Base-by-base conservation (phyloP, 2,888 invertebrate genomes). In the Osmoderma eremita region DNA sequence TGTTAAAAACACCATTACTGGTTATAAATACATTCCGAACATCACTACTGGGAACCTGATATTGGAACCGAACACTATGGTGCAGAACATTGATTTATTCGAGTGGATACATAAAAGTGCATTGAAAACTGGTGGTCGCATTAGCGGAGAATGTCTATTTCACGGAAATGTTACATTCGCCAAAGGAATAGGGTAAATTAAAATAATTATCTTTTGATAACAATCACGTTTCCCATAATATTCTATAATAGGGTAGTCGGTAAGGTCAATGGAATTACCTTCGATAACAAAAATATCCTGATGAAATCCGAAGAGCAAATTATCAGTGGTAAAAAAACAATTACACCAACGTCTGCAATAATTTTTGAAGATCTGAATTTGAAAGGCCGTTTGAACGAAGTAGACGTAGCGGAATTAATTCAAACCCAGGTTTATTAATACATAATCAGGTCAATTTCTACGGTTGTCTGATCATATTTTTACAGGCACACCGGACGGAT, bases 61-160 rank as follows among this genome's bases (percentile, higher is more conserved):
- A 54, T 75, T 80, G 8, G 72, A 78, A 8, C 67, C 76, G 18
- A 71, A 77, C 54, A 70, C 75, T 36, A 72, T 69, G 24, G 75
- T 87, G 15, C 84, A 85, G 72, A 78, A 83, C 50, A 82, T 86
- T 0, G 78, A 84, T 50, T 75, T 88, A 8, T 65, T 76, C 1
- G 73, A 83, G 53, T 88, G 86, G 84, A 78, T 84, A 1, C 76
- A 79, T 20, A 78, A 84, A 38, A 76, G 84, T 0, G 79, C 86
- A 2, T 77, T 82, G 12, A 81, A 79, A 69, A 71, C 75, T 5
- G 79, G 78, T 3, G 79, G 78, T 63, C 79, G 80, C 65, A 80
- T 88, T n/a, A 75, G 78, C 17, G 87, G 86, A 45, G 76, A 72
- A 6, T 85, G 84, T 58, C 79, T 65, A 0, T 84, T 88, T 8